These are phyloP conservation scores for Tachina grossa DNA, from an alignment of 2,888 invertebrate genomes.

Conservation along the genomic window DNA sequence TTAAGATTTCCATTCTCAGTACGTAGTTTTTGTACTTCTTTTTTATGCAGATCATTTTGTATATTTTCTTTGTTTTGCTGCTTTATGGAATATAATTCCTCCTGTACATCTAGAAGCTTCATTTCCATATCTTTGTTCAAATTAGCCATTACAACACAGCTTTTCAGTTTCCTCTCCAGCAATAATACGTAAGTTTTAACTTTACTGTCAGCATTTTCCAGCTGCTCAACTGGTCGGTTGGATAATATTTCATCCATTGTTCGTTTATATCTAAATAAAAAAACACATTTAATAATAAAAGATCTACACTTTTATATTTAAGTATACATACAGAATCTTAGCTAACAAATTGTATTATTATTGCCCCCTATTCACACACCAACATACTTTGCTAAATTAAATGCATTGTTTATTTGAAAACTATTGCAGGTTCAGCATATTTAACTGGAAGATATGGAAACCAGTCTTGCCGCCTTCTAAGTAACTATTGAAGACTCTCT, in stretches of 20 bases:
- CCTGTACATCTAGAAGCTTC: conserved; percentile 16
- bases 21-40: not conserved
- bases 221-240: not conserved
- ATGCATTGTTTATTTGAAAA: too few species aligned
- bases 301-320: not conserved
- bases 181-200: conserved; percentile 20
- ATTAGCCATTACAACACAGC: not conserved
- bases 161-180: conserved; percentile 21
- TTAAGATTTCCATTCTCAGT: not conserved
- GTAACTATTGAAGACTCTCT: too few species aligned
- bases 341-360: too few species aligned
- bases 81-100: conserved; percentile 23
- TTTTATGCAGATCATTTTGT: not conserved
- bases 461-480: too few species aligned
- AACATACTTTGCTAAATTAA: too few species aligned
- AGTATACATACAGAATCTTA: too few species aligned
- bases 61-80: not conserved
- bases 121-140: conserved; percentile 1
- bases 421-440: too few species aligned
- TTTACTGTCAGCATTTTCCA: not conserved
- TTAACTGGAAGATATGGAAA: too few species aligned
- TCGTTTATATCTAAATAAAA: not conserved
- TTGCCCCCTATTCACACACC: too few species aligned
- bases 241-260: conserved; percentile 26
- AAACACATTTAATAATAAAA: not conserved